Conservation (phyloP, 2,888 invertebrate species). For the Lepidonotus clava region DNA sequence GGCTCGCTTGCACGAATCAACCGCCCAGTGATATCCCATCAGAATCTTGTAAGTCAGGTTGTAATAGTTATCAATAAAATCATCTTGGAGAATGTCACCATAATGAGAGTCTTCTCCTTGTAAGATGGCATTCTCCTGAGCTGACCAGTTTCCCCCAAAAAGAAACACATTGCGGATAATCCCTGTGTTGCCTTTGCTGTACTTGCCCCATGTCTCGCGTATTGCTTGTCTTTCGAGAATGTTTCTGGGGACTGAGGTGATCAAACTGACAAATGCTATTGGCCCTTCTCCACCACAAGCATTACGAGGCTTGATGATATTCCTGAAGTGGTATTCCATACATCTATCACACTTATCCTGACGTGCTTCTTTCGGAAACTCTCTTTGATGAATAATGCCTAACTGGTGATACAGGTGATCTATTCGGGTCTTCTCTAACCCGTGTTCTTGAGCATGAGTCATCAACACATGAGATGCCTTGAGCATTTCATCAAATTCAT, state of each 20-base stretch:
- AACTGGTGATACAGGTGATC: background rate
- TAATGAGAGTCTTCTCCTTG: background rate
- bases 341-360: background rate
- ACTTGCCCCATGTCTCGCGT: background rate
- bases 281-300: background rate
- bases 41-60: background rate
- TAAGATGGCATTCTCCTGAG: background rate
- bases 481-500: background rate
- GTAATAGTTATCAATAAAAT: background rate
- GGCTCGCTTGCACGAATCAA: background rate
- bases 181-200: background rate
- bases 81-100: background rate
- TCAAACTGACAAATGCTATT: background rate
- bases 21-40: background rate
- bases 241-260: background rate
- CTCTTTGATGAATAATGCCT: background rate
- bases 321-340: background rate
- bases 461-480: background rate
- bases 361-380: background rate
- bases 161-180: background rate
- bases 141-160: background rate
- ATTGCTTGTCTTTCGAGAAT: background rate
- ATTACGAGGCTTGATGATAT: background rate
- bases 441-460: background rate
- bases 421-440: background rate